phyloP scores from a whole-genome alignment of 2,888 invertebrate genomes.

The Plemyria rubiginata region DNA sequence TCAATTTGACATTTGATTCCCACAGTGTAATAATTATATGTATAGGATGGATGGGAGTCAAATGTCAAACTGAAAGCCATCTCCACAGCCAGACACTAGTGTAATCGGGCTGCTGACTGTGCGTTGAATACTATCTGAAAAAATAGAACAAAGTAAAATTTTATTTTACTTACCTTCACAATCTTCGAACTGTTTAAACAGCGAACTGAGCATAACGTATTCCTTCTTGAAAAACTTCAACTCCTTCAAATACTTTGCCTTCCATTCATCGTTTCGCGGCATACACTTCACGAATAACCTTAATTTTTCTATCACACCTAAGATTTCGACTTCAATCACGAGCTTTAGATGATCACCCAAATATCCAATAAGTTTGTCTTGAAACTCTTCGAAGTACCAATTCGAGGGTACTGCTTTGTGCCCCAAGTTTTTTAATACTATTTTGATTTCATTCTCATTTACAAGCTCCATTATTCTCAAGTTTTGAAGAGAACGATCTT shows the following conservation, averaged over 20 bases:
- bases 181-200: slow-evolving; percentile 62
- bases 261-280: slow-evolving; percentile 80
- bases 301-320: slow-evolving; percentile 46
- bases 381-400: slow-evolving; percentile 60
- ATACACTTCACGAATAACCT: slow-evolving; percentile 86
- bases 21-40: no score
- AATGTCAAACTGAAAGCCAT: no score
- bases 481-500: not conserved
- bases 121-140: no score
- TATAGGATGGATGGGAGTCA: no score
- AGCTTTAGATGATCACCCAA: slow-evolving; percentile 72
- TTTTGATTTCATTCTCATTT: slow-evolving; percentile 54
- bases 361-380: slow-evolving; percentile 66
- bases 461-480: slow-evolving; percentile 56
- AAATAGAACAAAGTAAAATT: no score
- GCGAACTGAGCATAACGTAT: slow-evolving; percentile 60
- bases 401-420: slow-evolving; percentile 43
- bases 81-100: no score
- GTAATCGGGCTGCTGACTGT: no score
- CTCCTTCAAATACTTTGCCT: slow-evolving; percentile 66
- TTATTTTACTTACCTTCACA: slow-evolving; percentile 53
- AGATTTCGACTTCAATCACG: slow-evolving; percentile 49
- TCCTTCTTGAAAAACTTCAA: slow-evolving; percentile 68
- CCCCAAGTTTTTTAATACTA: slow-evolving; percentile 54
- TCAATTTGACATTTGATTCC: no score